Conservation (phyloP, 2,113 vertebrate species). For the Neoarius graeffei region DNA sequence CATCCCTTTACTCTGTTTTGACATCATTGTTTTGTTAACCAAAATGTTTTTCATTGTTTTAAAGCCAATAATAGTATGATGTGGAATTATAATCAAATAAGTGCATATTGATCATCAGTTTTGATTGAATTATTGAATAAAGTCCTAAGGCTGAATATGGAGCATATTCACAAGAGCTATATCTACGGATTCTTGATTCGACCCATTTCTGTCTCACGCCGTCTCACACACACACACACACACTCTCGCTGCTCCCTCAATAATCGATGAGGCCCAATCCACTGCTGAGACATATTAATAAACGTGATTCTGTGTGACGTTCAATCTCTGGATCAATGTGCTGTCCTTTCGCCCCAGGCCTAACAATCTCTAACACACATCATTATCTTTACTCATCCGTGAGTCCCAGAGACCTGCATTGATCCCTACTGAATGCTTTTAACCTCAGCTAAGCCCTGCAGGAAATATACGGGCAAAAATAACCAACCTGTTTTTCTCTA, state of each 20-base stretch:
- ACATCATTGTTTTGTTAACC: background rate
- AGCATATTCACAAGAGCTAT: background rate
- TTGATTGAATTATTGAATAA: background rate
- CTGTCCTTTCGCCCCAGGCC: conserved; percentile 14
- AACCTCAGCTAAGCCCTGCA: conserved; percentile 26
- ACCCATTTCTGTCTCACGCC: background rate
- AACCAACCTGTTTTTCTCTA: background rate
- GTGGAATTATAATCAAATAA: background rate
- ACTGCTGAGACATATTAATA: conserved; percentile 30
- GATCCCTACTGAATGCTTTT: conserved; percentile 40
- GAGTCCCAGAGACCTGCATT: conserved; percentile 22
- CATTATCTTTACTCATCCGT: conserved; percentile 36
- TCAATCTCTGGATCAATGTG: conserved; percentile 37
- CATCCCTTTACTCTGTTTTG: background rate
- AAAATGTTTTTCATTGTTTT: background rate
- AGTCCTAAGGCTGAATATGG: background rate
- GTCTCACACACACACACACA: background rate
- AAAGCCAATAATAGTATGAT: background rate
- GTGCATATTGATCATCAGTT: background rate
- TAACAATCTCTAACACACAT: conserved; percentile 36
- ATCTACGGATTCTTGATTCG: background rate
- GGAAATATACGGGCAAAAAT: conserved; percentile 4
- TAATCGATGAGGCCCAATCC: conserved; percentile 26
- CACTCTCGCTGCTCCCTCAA: background rate
- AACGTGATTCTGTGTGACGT: conserved; percentile 4